A percentile compares a stretch with the other conserved stretches of the same genome.
Conservation (phyloP, 2,888 invertebrate species). For the Cartodere bifasciata region DNA sequence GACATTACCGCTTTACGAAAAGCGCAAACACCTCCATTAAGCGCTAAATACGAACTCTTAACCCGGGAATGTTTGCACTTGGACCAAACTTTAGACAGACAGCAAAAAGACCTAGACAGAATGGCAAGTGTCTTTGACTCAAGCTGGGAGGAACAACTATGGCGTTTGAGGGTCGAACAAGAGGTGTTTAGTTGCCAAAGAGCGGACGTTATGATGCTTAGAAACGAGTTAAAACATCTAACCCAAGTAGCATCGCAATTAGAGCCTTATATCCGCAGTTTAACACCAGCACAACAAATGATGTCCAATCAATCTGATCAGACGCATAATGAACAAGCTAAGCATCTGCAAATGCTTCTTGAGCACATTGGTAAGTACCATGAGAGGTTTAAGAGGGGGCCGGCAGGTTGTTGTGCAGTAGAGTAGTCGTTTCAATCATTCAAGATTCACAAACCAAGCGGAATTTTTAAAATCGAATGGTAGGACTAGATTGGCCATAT, state of each 20-base stretch:
- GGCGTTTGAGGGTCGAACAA: slow-evolving; percentile 57
- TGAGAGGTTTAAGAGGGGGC: no score
- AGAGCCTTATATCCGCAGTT: slow-evolving; percentile 50
- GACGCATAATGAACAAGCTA: slow-evolving; percentile 33
- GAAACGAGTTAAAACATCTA: slow-evolving; percentile 52
- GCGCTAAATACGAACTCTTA: slow-evolving; percentile 37
- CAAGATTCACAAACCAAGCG: no score
- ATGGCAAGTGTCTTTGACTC: slow-evolving; percentile 46
- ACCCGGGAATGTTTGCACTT: slow-evolving; percentile 45
- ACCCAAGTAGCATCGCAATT: slow-evolving; percentile 48
- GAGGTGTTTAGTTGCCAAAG: slow-evolving; percentile 45
- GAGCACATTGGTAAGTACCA: slow-evolving; percentile 37
- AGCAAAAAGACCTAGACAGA: slow-evolving; percentile 47
- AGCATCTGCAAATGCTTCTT: slow-evolving; percentile 40
- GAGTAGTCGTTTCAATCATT: no score
- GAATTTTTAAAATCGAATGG: no score
- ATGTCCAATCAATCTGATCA: slow-evolving; percentile 20
- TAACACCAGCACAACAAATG: slow-evolving; percentile 30
- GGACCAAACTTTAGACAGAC: slow-evolving; percentile 47
- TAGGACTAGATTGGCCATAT: no score
- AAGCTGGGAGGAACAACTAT: slow-evolving; percentile 61
- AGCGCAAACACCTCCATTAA: slow-evolving; percentile 31
- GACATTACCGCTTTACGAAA: slow-evolving; percentile 52
- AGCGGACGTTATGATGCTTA: slow-evolving; percentile 50
- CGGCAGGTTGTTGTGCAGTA: no score